Evolutionary conservation across 2,113 vertebrate genomes (phyloP).

Genomic region (Erinaceus europaeus): DNA sequence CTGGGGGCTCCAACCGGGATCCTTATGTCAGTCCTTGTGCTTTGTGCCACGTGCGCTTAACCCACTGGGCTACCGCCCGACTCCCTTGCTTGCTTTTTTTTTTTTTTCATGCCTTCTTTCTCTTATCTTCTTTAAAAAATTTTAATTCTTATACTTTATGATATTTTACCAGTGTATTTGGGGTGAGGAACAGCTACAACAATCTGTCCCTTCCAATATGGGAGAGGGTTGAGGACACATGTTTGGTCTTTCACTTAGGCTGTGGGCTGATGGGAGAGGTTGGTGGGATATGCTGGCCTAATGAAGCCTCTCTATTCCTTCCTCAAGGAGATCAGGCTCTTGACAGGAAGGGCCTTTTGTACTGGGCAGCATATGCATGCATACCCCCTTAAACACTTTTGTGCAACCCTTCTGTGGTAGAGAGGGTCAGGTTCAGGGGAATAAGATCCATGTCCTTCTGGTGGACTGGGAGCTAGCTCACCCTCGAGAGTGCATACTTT

Average conservation of each 20-base stretch:
- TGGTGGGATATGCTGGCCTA: neutral
- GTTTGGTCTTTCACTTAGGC: neutral
- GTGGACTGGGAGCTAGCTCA: no score
- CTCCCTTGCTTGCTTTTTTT: no score
- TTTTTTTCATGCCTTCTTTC: no score
- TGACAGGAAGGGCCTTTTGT: neutral
- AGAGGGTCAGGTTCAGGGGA: neutral
- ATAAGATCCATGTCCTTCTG: neutral
- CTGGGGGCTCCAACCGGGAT: no score
- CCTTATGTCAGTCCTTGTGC: no score
- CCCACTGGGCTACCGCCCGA: no score
- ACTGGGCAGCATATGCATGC: neutral
- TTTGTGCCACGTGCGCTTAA: no score
- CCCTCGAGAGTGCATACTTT: no score
- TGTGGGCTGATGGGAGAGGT: neutral
- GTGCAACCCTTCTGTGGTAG: neutral
- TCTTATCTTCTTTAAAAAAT: no score
- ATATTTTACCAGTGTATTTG: neutral
- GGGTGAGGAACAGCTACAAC: neutral
- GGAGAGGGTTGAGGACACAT: neutral
- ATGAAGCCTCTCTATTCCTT: neutral
- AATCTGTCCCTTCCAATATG: neutral
- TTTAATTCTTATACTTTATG: neutral
- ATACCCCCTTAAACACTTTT: neutral
- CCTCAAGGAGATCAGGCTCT: neutral